These are phyloP conservation scores for Patella ulyssiponensis DNA, from an alignment of 2,888 invertebrate species.

Conservation along the genomic window DNA sequence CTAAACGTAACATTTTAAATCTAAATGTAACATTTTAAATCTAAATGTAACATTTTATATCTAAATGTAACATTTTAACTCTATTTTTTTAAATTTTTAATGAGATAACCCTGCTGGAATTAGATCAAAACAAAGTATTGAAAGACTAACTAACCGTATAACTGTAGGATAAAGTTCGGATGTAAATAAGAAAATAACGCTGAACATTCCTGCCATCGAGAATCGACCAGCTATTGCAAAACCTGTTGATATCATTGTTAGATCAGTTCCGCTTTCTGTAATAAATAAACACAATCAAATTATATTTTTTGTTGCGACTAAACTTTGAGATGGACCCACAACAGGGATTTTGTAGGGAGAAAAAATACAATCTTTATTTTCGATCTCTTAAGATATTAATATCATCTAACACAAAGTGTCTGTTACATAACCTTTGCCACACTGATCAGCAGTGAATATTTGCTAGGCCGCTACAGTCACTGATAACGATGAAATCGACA, in stretches of 20 bases:
- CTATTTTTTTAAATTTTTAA: neutral
- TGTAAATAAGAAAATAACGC: slow-evolving; percentile 71
- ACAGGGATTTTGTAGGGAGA: neutral
- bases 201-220: slow-evolving; percentile 73
- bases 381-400: slow-evolving; percentile 11
- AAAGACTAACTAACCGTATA: slow-evolving; percentile 63
- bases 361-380: slow-evolving; percentile 34
- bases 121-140: too few species aligned
- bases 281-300: neutral
- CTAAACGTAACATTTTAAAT: too few species aligned
- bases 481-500: too few species aligned
- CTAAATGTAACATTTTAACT: too few species aligned
- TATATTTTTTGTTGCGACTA: neutral
- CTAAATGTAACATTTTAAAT: too few species aligned
- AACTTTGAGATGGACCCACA: too few species aligned
- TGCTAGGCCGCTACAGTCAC: too few species aligned
- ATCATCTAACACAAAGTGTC: too few species aligned
- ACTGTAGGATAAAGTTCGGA: slow-evolving; percentile 70
- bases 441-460: too few species aligned
- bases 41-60: too few species aligned
- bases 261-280: slow-evolving; percentile 3
- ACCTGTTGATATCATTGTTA: slow-evolving; percentile 35
- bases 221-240: slow-evolving; percentile 72
- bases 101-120: neutral
- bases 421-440: too few species aligned